These are phyloP conservation scores for Gastracanthus pulcherrimus DNA, from an alignment of 2,888 invertebrate species.

Conservation along the genomic window DNA sequence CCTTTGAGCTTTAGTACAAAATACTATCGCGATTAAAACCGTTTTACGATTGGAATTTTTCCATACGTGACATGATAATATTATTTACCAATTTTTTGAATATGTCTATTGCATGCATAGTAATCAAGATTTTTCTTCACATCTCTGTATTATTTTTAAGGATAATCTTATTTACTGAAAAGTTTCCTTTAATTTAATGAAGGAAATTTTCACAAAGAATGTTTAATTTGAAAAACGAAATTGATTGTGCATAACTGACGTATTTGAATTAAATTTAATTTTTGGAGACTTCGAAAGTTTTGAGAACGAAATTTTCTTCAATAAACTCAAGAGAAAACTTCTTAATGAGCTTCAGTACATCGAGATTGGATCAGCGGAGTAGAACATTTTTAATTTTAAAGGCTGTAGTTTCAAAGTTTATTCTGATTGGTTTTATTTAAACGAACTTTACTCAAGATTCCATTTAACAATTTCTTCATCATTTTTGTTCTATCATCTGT, in stretches of 20 bases:
- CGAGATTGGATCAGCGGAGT: not conserved
- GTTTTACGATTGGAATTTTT: not conserved
- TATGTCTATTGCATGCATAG: too few relatives aligned
- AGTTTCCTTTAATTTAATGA: too few relatives aligned
- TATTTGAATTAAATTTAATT: too few relatives aligned
- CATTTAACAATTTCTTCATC: not conserved
- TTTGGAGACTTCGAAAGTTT: not conserved
- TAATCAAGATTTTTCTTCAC: too few relatives aligned
- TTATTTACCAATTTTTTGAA: not conserved
- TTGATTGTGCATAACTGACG: too few relatives aligned
- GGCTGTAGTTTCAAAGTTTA: not conserved
- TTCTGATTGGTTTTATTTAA: not conserved
- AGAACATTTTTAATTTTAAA: not conserved
- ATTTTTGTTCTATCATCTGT: too few relatives aligned
- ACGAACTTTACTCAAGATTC: not conserved
- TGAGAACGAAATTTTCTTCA: not conserved
- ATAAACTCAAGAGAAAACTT: not conserved
- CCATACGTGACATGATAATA: not conserved
- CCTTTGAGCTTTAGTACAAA: not conserved
- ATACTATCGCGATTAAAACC: not conserved
- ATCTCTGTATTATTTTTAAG: too few relatives aligned
- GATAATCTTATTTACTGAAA: too few relatives aligned
- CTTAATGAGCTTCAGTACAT: conserved; percentile 1
- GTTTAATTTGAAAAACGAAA: too few relatives aligned
- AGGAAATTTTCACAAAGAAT: too few relatives aligned